Percentiles rank a stretch among this genome's conserved stretches.
These are phyloP conservation scores for Pithys albifrons DNA, from an alignment of 2,113 vertebrate species.

Conservation along the genomic window DNA sequence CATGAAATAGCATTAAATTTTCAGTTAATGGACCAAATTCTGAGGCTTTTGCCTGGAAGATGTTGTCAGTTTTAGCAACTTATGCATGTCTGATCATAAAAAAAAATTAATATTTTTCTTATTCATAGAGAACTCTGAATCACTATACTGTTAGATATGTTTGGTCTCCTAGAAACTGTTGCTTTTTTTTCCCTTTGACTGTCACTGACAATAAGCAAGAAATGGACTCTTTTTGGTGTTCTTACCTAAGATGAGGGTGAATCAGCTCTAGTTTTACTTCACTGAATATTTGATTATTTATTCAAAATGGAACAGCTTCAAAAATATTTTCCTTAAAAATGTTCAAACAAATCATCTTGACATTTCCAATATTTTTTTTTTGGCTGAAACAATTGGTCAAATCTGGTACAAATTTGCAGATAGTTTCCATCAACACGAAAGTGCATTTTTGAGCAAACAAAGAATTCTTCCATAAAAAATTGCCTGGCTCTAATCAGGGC, in stretches of 20 bases:
- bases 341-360: slow-evolving; percentile 68
- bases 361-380: slow-evolving; percentile 56
- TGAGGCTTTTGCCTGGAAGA: neutral
- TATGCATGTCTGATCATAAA: neutral
- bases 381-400: slow-evolving; percentile 62
- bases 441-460: slow-evolving; percentile 60
- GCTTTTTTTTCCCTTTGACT: neutral
- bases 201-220: neutral
- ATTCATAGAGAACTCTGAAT: neutral
- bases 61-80: neutral
- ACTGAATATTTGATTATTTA: slow-evolving; percentile 47
- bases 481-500: slow-evolving; percentile 62
- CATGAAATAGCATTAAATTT: neutral
- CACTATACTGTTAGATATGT: neutral
- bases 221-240: neutral
- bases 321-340: slow-evolving; percentile 63
- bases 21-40: neutral
- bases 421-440: slow-evolving; percentile 67
- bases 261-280: slow-evolving; percentile 22
- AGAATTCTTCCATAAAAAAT: slow-evolving; percentile 66
- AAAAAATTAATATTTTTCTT: neutral
- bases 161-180: neutral
- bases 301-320: slow-evolving; percentile 62
- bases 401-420: slow-evolving; percentile 70
- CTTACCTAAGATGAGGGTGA: neutral